Evolutionary conservation across 2,888 invertebrate species (phyloP).

Genomic region (Seladonia tumulorum): DNA sequence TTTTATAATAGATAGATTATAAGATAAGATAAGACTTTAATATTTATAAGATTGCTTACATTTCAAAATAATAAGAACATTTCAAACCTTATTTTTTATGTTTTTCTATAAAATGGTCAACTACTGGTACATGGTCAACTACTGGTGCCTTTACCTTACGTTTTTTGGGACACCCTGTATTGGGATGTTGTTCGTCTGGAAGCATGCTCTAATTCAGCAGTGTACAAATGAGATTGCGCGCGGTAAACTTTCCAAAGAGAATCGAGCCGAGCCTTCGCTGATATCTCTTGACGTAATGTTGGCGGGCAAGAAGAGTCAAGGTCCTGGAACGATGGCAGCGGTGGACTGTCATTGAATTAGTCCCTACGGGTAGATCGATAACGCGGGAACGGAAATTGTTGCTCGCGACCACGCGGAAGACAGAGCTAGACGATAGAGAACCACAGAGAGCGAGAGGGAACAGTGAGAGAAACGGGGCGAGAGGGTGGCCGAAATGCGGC

Average conservation of each 20-base stretch:
- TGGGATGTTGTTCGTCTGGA: not conserved
- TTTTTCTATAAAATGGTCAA: too few relatives aligned
- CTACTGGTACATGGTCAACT: too few relatives aligned
- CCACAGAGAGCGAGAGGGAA: not conserved
- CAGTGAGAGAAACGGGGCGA: not conserved
- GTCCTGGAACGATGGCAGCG: not conserved
- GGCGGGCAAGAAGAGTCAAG: slow-evolving; percentile 2
- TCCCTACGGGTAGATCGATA: slow-evolving; percentile 41
- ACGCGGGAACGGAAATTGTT: slow-evolving; percentile 34
- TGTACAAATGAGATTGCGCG: not conserved
- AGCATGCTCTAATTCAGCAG: not conserved
- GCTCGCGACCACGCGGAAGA: slow-evolving; percentile 8
- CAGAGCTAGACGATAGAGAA: not conserved
- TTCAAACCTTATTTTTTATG: too few relatives aligned
- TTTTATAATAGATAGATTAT: too few relatives aligned
- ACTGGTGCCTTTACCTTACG: too few relatives aligned
- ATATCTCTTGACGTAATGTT: not conserved
- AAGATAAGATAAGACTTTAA: too few relatives aligned
- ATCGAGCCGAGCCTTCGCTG: not conserved
- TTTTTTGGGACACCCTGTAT: not conserved
- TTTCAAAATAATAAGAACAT: too few relatives aligned
- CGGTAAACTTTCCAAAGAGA: not conserved
- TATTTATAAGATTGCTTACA: too few relatives aligned
- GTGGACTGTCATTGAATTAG: slow-evolving; percentile 23
- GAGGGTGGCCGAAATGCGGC: slow-evolving; percentile 53